These are phyloP conservation scores for Phyllostomus discolor DNA, from an alignment of 2,113 vertebrate species.

Conservation along the genomic window DNA sequence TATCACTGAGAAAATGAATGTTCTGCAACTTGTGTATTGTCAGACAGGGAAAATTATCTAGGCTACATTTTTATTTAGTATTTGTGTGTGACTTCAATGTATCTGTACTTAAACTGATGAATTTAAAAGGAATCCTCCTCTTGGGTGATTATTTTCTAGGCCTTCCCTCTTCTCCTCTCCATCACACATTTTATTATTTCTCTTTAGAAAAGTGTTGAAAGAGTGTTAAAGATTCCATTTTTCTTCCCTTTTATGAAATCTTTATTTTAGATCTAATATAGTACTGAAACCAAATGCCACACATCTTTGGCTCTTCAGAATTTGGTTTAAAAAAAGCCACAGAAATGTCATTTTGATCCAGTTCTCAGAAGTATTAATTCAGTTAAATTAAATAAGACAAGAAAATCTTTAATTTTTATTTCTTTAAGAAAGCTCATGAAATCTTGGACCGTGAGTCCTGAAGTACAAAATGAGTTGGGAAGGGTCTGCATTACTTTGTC, in stretches of 20 bases:
- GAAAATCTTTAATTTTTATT: slow-evolving; percentile 25
- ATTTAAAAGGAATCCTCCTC: background rate
- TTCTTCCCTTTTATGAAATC: background rate
- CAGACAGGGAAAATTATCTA: background rate
- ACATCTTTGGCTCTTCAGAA: background rate
- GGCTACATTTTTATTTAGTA: slow-evolving; percentile 1
- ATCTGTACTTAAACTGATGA: background rate
- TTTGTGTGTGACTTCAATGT: background rate
- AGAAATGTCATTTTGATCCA: slow-evolving; percentile 5
- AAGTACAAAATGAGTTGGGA: background rate
- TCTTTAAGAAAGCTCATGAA: background rate
- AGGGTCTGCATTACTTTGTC: background rate
- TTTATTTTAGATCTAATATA: background rate
- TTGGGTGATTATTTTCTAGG: background rate
- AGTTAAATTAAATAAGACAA: slow-evolving; percentile 11
- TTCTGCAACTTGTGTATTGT: background rate
- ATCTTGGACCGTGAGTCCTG: background rate
- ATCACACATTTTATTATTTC: background rate
- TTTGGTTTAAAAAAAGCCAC: background rate
- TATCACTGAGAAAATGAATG: background rate
- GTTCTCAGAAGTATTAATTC: slow-evolving; percentile 9
- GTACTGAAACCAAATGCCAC: background rate
- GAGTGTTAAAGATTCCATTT: background rate
- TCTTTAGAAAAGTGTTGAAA: background rate
- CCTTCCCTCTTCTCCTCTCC: background rate